Base-by-base conservation (phyloP, 2,113 vertebrate species). In the Ciconia stormi region DNA sequence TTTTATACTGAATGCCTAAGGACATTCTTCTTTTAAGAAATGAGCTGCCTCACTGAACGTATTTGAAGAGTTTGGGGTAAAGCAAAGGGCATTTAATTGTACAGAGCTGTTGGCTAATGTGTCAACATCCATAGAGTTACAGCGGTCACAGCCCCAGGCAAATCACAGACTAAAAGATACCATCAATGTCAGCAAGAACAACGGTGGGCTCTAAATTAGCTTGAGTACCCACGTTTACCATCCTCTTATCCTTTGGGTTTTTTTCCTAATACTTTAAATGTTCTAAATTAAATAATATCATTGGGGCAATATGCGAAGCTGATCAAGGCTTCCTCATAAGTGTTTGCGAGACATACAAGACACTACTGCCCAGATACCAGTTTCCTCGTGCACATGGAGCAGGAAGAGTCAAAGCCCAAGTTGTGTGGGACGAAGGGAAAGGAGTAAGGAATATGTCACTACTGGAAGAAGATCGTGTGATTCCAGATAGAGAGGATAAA, bases 1-100 rank as follows among this genome's bases (percentile, higher is more conserved):
- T 49, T 91, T 87, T 86, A 25, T 59, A 87, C 11, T 67, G 34
- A 79, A 92, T 65, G 27, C 50, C 42, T 82, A 61, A 56, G 52
- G 59, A 63, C 30, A 81, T 80, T 69, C n/a, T 58, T 65, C 53
- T 70, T 88, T 89, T 38, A 90, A 92, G 29, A 88, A 94, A 88
- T 59, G 22, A 84, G 16, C 38, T 92, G 56, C 63, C 18, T 89
- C 47, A 76, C 34, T 89, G 65, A 71, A 67, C 7, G 3, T 47
- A 65, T 83, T 47, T 84, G 63, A 78, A 89, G 44, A 69, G 15
- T 50, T 81, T 67, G 30, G 42, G 12, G 42, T 83, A 73, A 89
- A 83, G 36, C 55, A 36, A 72, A 93, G 20, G 34, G 10, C 34
- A 82, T 94, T 81, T 61, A 50, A 87, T 82, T 84, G n/a, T 84